phyloP scores from a whole-genome alignment of 2,888 invertebrate species.

The Chloromyia formosa region DNA sequence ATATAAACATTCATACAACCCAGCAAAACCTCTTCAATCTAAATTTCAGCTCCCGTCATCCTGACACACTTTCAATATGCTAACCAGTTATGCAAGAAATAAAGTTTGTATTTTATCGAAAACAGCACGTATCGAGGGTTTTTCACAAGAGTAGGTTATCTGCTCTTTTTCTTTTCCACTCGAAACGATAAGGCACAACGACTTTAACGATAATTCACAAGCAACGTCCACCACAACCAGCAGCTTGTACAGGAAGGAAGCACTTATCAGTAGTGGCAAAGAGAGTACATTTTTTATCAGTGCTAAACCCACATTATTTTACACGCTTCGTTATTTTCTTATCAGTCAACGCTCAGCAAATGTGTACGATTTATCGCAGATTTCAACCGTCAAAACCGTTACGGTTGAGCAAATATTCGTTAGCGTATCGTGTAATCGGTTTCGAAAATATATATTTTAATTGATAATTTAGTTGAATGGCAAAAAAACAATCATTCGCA shows the following conservation, averaged over 20 bases:
- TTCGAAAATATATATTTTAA: neutral
- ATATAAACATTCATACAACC: too few species aligned
- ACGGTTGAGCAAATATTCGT: neutral
- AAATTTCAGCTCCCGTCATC: too few species aligned
- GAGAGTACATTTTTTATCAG: neutral
- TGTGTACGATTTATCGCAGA: neutral
- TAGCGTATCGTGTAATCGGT: neutral
- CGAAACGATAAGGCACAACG: neutral
- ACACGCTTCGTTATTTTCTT: neutral
- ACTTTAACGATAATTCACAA: neutral
- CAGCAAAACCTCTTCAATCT: too few species aligned
- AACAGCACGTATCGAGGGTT: neutral
- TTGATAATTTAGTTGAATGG: neutral
- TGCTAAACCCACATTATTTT: too few species aligned
- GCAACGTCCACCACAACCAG: neutral
- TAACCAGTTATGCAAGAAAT: conserved; percentile 2
- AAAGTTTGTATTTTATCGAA: neutral
- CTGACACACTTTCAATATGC: too few species aligned
- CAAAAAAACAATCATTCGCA: neutral
- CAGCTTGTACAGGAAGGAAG: conserved; percentile 1
- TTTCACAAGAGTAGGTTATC: neutral
- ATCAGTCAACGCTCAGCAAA: neutral
- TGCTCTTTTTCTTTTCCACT: too few species aligned
- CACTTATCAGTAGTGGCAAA: neutral
- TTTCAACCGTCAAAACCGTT: conserved; percentile 2